These are phyloP conservation scores for Chiloscyllium plagiosum DNA, from an alignment of 2,113 vertebrate species.

Conservation along the genomic window DNA sequence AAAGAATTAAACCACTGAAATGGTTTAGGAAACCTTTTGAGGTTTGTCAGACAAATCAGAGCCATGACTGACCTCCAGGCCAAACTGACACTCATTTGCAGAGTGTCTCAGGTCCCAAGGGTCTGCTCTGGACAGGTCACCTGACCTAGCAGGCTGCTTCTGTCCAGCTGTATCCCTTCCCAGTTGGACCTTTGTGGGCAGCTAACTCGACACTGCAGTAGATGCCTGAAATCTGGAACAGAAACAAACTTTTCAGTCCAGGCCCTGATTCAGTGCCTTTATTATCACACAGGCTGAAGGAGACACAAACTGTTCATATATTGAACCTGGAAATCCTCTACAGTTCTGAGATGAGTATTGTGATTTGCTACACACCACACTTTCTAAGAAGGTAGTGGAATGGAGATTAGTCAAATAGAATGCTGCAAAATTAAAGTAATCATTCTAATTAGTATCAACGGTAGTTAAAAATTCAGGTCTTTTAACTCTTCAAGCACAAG, in stretches of 20 bases:
- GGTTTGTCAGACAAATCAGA: conserved; percentile 33
- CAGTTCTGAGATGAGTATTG: not conserved
- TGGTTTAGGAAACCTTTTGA: not conserved
- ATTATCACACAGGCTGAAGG: not conserved
- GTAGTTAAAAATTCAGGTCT: not conserved
- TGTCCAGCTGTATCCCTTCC: conserved; percentile 48
- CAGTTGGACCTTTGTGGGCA: conserved; percentile 42
- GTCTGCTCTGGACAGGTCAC: conserved; percentile 49
- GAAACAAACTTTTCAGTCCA: not conserved
- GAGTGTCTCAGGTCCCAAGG: conserved; percentile 51
- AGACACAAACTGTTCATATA: not conserved
- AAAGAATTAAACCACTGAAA: not conserved
- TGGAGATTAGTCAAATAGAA: not conserved
- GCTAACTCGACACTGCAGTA: conserved; percentile 41
- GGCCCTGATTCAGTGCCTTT: not conserved
- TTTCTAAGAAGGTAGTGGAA: not conserved
- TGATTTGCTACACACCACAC: not conserved
- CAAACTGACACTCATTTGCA: conserved; percentile 54
- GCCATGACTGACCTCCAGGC: conserved; percentile 53
- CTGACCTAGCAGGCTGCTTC: conserved; percentile 42
- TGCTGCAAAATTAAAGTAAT: not conserved
- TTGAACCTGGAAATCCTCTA: not conserved
- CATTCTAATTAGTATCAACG: not conserved
- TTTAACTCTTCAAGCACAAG: not conserved
- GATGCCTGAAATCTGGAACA: not conserved